Percentiles rank a stretch among this genome's conserved stretches.
Conservation (phyloP, 2,113 vertebrate species). For the Piaya cayana region DNA sequence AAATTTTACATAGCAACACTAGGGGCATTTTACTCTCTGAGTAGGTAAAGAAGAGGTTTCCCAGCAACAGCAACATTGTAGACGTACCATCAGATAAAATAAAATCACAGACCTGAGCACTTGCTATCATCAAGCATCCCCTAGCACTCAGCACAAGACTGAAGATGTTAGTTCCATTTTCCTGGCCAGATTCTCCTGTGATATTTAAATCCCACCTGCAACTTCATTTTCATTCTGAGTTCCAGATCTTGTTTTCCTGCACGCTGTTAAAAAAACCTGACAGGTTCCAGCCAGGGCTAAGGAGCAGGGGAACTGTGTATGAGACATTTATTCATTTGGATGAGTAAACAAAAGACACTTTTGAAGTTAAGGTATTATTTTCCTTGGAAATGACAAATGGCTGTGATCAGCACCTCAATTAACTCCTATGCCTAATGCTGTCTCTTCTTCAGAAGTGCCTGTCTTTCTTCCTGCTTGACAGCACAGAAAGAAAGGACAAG, state of each 20-base stretch:
- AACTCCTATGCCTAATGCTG: background rate
- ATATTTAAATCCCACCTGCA: constrained; percentile 14
- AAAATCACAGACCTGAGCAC: constrained; percentile 45
- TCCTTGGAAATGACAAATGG: background rate
- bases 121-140: constrained; percentile 1
- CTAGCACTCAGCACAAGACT: background rate
- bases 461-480: background rate
- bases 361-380: background rate
- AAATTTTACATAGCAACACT: background rate
- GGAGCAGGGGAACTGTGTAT: background rate
- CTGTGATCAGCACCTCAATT: background rate
- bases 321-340: background rate
- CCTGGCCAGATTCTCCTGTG: background rate
- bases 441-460: background rate
- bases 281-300: background rate
- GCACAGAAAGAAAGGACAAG: background rate
- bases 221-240: background rate
- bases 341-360: background rate
- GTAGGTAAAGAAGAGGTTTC: constrained; percentile 9
- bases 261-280: background rate
- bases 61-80: constrained; percentile 22
- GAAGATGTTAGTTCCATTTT: constrained; percentile 45
- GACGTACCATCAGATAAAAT: constrained; percentile 26
- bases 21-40: background rate
- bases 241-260: background rate